A percentile compares a stretch with the other conserved stretches of the same genome.
Evolutionary conservation across 2,113 vertebrate species (phyloP).

Genomic region (Haemorhous mexicanus): DNA sequence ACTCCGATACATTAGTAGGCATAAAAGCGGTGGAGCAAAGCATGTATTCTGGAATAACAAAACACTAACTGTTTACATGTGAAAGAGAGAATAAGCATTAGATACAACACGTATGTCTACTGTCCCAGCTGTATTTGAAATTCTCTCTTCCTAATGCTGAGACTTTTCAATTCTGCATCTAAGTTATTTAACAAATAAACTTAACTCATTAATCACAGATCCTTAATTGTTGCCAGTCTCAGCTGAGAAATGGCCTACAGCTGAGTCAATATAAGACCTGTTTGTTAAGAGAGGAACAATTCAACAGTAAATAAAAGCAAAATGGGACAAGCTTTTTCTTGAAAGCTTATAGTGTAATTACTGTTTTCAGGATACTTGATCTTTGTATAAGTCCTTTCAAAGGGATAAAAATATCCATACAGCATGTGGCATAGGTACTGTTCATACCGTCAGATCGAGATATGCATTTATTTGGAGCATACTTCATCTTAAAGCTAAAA

Average conservation of each 20-base stretch:
- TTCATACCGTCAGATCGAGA: neutral
- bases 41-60: neutral
- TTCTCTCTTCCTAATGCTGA: neutral
- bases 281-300: neutral
- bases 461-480: neutral
- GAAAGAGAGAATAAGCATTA: neutral
- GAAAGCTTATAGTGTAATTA: neutral
- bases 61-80: neutral
- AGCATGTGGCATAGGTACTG: neutral
- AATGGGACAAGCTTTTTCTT: neutral
- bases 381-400: neutral
- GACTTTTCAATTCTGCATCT: neutral
- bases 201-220: neutral
- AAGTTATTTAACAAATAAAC: slow-evolving; percentile 15
- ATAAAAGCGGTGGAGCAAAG: neutral
- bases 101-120: neutral
- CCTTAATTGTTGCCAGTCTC: neutral
- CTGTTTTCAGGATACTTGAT: neutral
- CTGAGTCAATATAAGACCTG: neutral
- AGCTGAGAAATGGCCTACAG: neutral
- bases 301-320: neutral
- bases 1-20: neutral
- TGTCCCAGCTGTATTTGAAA: neutral
- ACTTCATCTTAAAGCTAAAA: neutral
- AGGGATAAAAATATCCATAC: neutral